Base-by-base conservation (phyloP, 2,888 invertebrate genomes). In the Lagria hirta region DNA sequence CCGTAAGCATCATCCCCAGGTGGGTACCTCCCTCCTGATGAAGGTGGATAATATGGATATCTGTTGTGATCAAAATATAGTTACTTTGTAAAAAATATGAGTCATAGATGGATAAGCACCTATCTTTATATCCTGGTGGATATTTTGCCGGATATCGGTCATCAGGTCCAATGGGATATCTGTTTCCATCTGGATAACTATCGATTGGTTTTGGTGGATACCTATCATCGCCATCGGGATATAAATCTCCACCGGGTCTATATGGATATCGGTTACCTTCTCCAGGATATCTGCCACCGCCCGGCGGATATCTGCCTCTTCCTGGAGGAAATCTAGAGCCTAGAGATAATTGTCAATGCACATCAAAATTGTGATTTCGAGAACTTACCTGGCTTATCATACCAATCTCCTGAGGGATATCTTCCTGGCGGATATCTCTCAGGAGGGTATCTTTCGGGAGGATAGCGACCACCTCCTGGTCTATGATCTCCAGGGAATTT, bases 101-200 rank as follows among this genome's bases (percentile, higher is more conserved):
- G n/a, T n/a, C n/a, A n/a, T n/a, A n/a, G n/a, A n/a, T n/a, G n/a
- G n/a, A n/a, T n/a, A n/a, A n/a, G n/a, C n/a, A n/a, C n/a, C n/a
- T n/a, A n/a, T n/a, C n/a, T n/a, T n/a, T n/a, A 28, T 3, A 5
- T 18, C 34, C 45, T 32, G 44, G 35, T 37, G 43, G 40, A 34
- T 33, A 42, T 26, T 51, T 32, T 44, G 22, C 28, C 12, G 44
- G 45, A 24, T 51, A 51, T 30, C 44, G 30, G 36, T 69, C 70
- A 1, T 64, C 63, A 10, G 51, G 51, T 27, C 71, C 72, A 3
- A 71, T 61, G 3, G 78, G 77, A 38, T 62, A 66, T n/a, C 64
- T 57, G 32, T 59, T 62, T 21, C 42, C 53, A 41, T 49, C 49
- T 43, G 50, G 69, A 69, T 51, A 73, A 73, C 61, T 75, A 72